phyloP scores from a whole-genome alignment of 1,140 invertebrate genomes.

The Neodiprion lecontei region DNA sequence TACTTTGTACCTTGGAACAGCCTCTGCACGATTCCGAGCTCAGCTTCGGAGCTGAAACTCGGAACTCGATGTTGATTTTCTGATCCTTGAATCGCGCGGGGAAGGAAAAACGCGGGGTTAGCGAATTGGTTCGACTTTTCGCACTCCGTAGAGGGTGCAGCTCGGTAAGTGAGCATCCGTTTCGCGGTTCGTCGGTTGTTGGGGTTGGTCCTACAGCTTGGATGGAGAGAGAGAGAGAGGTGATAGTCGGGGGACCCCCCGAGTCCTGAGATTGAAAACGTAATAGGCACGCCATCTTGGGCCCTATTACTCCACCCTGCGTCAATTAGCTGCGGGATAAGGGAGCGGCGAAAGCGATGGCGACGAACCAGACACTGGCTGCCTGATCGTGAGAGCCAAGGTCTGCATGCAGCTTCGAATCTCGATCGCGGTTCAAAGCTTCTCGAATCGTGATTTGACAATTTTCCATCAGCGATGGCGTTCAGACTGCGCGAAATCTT shows the following conservation, averaged over 20 bases:
- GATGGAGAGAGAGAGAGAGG: not conserved
- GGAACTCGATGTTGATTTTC: no score
- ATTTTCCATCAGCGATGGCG: not conserved
- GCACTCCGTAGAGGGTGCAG: no score
- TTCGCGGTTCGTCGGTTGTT: no score
- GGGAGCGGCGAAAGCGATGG: constrained; percentile 6
- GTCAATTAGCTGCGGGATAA: constrained; percentile 5
- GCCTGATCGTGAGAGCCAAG: not conserved
- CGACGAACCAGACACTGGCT: not conserved
- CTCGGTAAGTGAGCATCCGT: no score
- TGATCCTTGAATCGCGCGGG: no score
- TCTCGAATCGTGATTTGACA: not conserved
- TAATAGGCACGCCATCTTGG: constrained; percentile 7
- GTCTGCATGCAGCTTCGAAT: not conserved
- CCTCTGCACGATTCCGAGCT: no score
- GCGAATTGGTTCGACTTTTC: no score
- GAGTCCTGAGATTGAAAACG: not conserved
- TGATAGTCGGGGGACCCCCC: not conserved
- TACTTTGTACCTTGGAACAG: no score
- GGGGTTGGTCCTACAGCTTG: no score
- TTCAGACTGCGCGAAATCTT: not conserved
- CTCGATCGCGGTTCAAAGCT: not conserved
- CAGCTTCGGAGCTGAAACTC: no score
- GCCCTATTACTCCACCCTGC: constrained; percentile 4
- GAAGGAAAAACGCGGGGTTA: no score